Evolutionary conservation across 1,140 invertebrate species (phyloP), one percentile per base, ranked within the genome.

Genomic region (Steinernema khuongi): DNA sequence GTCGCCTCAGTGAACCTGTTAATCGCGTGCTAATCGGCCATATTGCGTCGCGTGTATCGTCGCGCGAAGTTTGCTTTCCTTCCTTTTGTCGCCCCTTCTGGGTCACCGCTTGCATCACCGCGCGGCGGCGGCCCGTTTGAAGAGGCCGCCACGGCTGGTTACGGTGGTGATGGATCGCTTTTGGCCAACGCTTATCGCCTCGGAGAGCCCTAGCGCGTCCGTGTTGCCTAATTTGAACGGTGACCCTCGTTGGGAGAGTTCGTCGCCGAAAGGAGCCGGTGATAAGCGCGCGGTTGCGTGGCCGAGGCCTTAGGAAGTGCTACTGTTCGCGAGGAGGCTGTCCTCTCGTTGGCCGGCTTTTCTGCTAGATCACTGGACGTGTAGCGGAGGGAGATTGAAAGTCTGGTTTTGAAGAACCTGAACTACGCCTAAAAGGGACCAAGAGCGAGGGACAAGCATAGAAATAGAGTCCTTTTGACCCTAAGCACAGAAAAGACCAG

Each of bases 21-120:
- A 60, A 60, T 60, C 50, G 50, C 50, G 50, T 60, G 50, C 50
- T 60, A 60, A 60, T 60, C 50, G 50, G 50, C 50, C 50, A 60
- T 11, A 60, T 60, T 60, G 50, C 50, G n/a, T n/a, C n/a, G 11
- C 50, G 50, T 60, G 50, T 60, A 60, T 60, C 50, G 50, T 22
- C 50, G 50, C 50, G 50, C 50, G 22, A 60, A 60, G 50, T 60
- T 60, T 60, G 26, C 50, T 60, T 60, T 60, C 26, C 11, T 22
- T 60, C 26, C 50, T 22, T 60, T 60, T 60, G 14, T 60, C 26
- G 14, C 4, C 50, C 22, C 22, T 60, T 60, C 50, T 60, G 50
- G 50, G 50, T 60, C 50, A 60, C 50, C 50, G 50, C 50, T 60
- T 60, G 50, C 50, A 60, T 60, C 50, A 60, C 26, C 50, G 50